Conservation (phyloP, 2,888 invertebrate genomes). For the Cheilosia vernalis region DNA sequence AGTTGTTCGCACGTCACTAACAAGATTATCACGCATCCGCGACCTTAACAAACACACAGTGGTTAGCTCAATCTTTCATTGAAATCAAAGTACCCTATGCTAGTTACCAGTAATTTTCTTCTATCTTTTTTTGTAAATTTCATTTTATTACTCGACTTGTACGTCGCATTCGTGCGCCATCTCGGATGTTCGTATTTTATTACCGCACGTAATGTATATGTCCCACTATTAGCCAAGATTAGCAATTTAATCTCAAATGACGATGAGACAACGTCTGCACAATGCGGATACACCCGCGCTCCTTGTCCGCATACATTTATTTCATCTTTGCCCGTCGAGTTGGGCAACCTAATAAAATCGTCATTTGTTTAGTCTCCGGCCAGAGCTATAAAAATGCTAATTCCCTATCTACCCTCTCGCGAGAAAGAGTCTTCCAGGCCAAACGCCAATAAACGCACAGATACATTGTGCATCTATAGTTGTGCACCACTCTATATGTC, state of each 20-base stretch:
- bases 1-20: slow-evolving; percentile 21
- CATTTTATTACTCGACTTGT: slow-evolving; percentile 63
- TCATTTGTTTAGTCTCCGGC: slow-evolving; percentile 57
- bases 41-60: slow-evolving; percentile 43
- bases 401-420: not conserved
- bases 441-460: slow-evolving; percentile 5
- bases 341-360: slow-evolving; percentile 39
- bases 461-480: slow-evolving; percentile 3
- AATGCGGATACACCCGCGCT: slow-evolving; percentile 8
- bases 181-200: slow-evolving; percentile 44
- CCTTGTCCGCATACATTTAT: slow-evolving; percentile 27
- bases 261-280: slow-evolving; percentile 53
- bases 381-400: slow-evolving; percentile 53
- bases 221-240: slow-evolving; percentile 60
- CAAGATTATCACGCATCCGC: slow-evolving; percentile 53
- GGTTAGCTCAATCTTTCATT: slow-evolving; percentile 22
- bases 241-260: slow-evolving; percentile 57
- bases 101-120: not conserved
- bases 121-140: slow-evolving; percentile 5
- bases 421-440: not conserved
- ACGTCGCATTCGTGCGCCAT: slow-evolving; percentile 35
- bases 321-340: slow-evolving; percentile 16
- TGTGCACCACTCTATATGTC: not conserved
- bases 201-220: slow-evolving; percentile 16
- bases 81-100: slow-evolving; percentile 18